Base-by-base conservation (phyloP, 2,113 vertebrate species). In the human (Homo sapiens) region DNA sequence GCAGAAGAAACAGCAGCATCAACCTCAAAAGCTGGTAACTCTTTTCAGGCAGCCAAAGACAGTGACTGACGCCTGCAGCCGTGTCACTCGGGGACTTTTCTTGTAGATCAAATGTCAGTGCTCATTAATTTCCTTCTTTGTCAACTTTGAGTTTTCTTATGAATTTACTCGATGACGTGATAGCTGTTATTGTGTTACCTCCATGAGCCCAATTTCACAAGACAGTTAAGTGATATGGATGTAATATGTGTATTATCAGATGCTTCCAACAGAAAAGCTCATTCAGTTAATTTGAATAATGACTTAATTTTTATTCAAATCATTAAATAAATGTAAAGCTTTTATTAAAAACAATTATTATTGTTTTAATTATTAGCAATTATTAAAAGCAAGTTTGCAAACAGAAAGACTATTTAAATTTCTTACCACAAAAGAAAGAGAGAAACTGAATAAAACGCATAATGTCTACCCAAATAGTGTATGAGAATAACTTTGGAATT, bases 211-310 rank as follows among this genome's bases (percentile, higher is more conserved):
- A 93, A 50, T 61, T 38, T 52, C 73, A 23, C 75, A 48, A 48
- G 64, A 92, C 68, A 57, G 87, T 4, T 6, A 45, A 35, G 17
- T 5, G 78, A 40, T 16, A 40, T 27, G 40, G 22, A 43, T 35
- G 55, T 70, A 79, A 83, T 45, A 14, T 1, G 10, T 8, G 43
- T n/a, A 84, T 90, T 96, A 95, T 96, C 96, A 97, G 94, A 93
- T 48, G 66, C 48, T 40, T 85, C 82, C 64, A 81, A 52, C 8
- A 66, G 93, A 95, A 97, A 85, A 94, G 90, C 94, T 92, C 78
- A 97, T 97, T 97, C 97, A 88, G 64, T 64, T 88, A 50, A 95
- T 98, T 93, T 22, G 18, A 92, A 79, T 92, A 94, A 97, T 95
- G 76, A 72, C 35, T 90, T 96, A 40, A 93, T 96, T 95, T 97